Conservation (phyloP, 1,140 invertebrate species). For the Batillaria attramentaria region DNA sequence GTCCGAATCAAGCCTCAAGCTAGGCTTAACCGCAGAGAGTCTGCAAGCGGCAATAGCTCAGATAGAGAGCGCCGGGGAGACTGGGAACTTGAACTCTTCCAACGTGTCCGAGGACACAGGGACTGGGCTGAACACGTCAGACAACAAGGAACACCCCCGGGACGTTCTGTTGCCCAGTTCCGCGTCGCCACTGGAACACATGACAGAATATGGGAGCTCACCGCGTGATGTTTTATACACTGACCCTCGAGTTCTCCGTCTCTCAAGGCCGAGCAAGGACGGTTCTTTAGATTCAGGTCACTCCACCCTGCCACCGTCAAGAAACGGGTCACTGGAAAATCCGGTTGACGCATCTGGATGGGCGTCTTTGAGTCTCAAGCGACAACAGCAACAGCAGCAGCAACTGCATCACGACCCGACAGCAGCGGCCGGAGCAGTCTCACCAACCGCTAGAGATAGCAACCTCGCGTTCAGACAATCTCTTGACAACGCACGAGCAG, state of each 20-base stretch:
- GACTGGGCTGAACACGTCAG: too few species aligned
- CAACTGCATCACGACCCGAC: neutral
- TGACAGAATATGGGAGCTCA: too few species aligned
- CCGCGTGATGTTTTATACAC: too few species aligned
- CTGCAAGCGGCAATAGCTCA: neutral
- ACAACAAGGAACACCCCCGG: too few species aligned
- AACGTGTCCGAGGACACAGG: too few species aligned
- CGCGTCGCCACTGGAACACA: too few species aligned
- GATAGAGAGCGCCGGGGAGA: too few species aligned
- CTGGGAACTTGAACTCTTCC: too few species aligned
- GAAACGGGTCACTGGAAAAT: constrained; percentile 26
- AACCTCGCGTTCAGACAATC: constrained; percentile 20
- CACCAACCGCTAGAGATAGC: neutral
- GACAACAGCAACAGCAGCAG: neutral
- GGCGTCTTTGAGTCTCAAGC: neutral
- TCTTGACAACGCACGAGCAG: constrained; percentile 21
- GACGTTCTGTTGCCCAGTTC: too few species aligned
- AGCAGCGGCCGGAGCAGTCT: neutral
- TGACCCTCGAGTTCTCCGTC: constrained; percentile 7
- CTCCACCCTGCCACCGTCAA: constrained; percentile 12
- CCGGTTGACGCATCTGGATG: neutral
- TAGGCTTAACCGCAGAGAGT: neutral
- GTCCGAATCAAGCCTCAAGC: constrained; percentile 12
- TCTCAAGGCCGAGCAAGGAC: constrained; percentile 12
- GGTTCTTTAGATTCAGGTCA: constrained; percentile 22